A percentile compares a stretch with the other conserved stretches of the same genome.
Evolutionary conservation across 2,888 invertebrate genomes (phyloP).

Genomic region (Lepidocyrtoides sp.): DNA sequence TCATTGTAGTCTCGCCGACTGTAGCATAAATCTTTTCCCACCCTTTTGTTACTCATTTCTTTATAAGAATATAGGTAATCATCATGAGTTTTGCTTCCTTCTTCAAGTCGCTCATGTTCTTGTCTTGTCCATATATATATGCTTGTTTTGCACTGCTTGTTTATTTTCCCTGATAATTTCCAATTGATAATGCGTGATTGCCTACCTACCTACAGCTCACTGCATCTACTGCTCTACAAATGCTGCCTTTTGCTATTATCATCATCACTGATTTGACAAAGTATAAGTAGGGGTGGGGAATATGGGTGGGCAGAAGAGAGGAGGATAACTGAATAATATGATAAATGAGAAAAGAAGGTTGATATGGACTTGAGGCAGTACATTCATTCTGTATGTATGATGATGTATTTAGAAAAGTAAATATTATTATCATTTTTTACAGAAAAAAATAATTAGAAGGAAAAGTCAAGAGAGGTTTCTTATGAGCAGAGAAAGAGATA

Average conservation of each 20-base stretch:
- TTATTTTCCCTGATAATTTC: neutral
- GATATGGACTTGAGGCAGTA: neutral
- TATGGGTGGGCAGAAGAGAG: conserved; percentile 38
- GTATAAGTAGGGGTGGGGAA: conserved; percentile 9
- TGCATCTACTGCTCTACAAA: neutral
- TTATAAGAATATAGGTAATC: too few species aligned
- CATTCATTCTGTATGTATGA: neutral
- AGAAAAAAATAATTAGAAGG: conserved; percentile 57
- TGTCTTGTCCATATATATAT: neutral
- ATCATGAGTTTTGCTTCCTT: too few species aligned
- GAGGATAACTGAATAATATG: conserved; percentile 20
- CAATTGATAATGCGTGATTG: neutral
- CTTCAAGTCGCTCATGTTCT: too few species aligned
- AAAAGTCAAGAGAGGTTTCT: conserved; percentile 5
- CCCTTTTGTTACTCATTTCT: too few species aligned
- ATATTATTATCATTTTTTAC: conserved; percentile 18
- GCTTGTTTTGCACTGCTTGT: neutral
- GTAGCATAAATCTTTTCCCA: conserved; percentile 45
- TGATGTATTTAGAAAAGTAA: conserved; percentile 33
- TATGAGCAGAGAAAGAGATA: conserved; percentile 26
- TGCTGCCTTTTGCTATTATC: neutral
- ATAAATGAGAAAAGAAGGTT: neutral
- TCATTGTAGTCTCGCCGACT: conserved; percentile 3
- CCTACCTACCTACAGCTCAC: neutral
- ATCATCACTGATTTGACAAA: conserved; percentile 32